These are phyloP conservation scores for Hypomesus transpacificus DNA, from an alignment of 2,113 vertebrate species.

Conservation along the genomic window DNA sequence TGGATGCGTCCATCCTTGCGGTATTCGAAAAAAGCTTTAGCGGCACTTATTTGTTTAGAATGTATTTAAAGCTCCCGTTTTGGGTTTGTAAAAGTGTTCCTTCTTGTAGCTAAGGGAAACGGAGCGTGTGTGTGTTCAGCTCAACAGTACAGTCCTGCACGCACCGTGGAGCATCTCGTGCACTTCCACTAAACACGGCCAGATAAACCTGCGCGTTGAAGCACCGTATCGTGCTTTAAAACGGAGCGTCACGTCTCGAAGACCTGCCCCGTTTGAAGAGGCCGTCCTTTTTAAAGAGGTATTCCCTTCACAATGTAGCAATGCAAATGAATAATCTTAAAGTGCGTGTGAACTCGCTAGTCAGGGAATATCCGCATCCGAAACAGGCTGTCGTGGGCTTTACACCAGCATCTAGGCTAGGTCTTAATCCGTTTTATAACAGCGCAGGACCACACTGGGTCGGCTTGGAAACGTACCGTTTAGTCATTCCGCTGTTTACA, in stretches of 20 bases:
- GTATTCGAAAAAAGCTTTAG: not conserved
- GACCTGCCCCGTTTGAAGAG: slow-evolving; percentile 14
- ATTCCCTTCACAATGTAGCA: not conserved
- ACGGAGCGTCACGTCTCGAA: slow-evolving; percentile 25
- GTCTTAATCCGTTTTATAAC: too few relatives aligned
- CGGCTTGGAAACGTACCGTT: too few relatives aligned
- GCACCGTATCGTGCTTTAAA: slow-evolving; percentile 1
- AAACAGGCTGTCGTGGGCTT: too few relatives aligned
- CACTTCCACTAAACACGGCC: slow-evolving; percentile 12
- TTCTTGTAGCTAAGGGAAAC: not conserved
- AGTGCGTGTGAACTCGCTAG: too few relatives aligned
- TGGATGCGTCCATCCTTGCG: slow-evolving; percentile 61
- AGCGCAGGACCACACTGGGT: too few relatives aligned
- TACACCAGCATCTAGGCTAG: too few relatives aligned
- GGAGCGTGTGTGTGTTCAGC: slow-evolving; percentile 8
- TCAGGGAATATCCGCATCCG: too few relatives aligned
- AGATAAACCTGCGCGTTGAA: slow-evolving; percentile 30
- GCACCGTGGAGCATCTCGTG: slow-evolving; percentile 28
- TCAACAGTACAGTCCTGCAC: slow-evolving; percentile 9
- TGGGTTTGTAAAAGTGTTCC: not conserved
- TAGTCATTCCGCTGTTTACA: too few relatives aligned
- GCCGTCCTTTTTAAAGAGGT: slow-evolving; percentile 19
- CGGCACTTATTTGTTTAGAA: not conserved
- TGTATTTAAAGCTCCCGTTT: not conserved
- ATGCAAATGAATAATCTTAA: not conserved